Conservation (phyloP, 1,140 invertebrate genomes). For the Batillaria attramentaria region DNA sequence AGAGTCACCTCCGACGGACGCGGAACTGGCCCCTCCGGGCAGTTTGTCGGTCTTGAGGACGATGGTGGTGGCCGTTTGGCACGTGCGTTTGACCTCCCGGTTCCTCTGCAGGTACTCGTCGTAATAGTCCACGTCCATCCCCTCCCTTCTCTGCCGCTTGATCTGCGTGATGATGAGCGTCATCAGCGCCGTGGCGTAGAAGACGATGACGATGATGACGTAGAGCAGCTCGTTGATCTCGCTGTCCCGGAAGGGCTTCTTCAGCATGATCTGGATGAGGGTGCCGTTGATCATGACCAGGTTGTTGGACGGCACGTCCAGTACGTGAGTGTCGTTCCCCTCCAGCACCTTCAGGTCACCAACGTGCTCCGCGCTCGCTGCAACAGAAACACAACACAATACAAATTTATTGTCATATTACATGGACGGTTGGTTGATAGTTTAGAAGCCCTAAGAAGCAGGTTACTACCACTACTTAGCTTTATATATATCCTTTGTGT, state of each 20-base stretch:
- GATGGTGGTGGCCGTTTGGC: slow-evolving; percentile 39
- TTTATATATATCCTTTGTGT: neutral
- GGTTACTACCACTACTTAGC: neutral
- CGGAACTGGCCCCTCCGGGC: neutral
- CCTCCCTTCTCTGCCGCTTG: slow-evolving; percentile 57
- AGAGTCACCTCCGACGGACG: neutral
- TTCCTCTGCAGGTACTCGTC: slow-evolving; percentile 65
- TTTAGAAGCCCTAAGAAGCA: neutral
- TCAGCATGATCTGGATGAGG: slow-evolving; percentile 46
- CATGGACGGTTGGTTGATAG: neutral
- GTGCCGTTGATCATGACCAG: slow-evolving; percentile 51
- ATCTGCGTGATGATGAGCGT: slow-evolving; percentile 66
- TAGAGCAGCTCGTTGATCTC: slow-evolving; percentile 65
- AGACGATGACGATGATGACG: slow-evolving; percentile 67
- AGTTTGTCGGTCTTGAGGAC: slow-evolving; percentile 20
- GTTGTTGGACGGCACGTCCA: slow-evolving; percentile 17
- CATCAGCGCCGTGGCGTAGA: slow-evolving; percentile 66
- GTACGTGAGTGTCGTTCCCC: neutral
- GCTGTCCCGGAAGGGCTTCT: slow-evolving; percentile 57
- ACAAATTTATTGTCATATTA: neutral
- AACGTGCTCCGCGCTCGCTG: neutral
- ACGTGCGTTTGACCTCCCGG: slow-evolving; percentile 49
- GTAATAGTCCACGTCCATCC: slow-evolving; percentile 64
- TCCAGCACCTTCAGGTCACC: neutral
- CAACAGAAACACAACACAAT: neutral